Conservation (phyloP, 2,888 invertebrate species). For the Biston stratarius region DNA sequence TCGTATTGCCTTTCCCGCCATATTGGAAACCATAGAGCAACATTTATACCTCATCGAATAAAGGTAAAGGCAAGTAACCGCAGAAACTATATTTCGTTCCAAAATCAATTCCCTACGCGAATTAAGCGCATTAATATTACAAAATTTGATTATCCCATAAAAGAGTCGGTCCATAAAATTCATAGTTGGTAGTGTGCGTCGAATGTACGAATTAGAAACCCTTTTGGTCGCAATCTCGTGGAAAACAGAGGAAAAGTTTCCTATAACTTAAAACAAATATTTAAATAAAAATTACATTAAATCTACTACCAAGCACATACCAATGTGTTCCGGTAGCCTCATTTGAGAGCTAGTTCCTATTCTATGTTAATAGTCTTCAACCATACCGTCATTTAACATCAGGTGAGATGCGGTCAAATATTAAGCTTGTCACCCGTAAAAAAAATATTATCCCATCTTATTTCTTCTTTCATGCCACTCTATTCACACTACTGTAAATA, state of each 20-base stretch:
- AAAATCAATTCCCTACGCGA: slow-evolving; percentile 76
- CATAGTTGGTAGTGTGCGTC: slow-evolving; percentile 81
- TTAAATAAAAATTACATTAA: too few relatives aligned
- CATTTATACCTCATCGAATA: slow-evolving; percentile 41
- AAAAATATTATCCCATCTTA: too few relatives aligned
- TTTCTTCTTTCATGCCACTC: too few relatives aligned
- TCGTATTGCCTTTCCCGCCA: slow-evolving; percentile 47
- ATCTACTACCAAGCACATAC: too few relatives aligned
- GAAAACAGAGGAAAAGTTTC: slow-evolving; percentile 24
- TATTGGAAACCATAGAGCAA: slow-evolving; percentile 35
- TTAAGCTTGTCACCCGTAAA: too few relatives aligned
- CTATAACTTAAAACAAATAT: neutral
- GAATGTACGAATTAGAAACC: slow-evolving; percentile 85
- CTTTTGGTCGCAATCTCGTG: slow-evolving; percentile 71
- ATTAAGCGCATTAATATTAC: slow-evolving; percentile 83
- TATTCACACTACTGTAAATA: too few relatives aligned
- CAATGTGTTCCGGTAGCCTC: too few relatives aligned
- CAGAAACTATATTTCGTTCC: slow-evolving; percentile 43
- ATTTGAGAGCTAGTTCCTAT: too few relatives aligned
- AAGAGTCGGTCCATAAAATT: slow-evolving; percentile 85
- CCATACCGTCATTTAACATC: too few relatives aligned
- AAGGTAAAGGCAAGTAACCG: slow-evolving; percentile 42
- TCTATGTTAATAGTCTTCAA: too few relatives aligned
- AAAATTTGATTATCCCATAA: slow-evolving; percentile 87
- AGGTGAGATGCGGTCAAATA: too few relatives aligned